Evolutionary conservation across 30 jellyfish, hydroid and myxozoan species (phyloP).

Genomic region (Cassiopea xamachana): DNA sequence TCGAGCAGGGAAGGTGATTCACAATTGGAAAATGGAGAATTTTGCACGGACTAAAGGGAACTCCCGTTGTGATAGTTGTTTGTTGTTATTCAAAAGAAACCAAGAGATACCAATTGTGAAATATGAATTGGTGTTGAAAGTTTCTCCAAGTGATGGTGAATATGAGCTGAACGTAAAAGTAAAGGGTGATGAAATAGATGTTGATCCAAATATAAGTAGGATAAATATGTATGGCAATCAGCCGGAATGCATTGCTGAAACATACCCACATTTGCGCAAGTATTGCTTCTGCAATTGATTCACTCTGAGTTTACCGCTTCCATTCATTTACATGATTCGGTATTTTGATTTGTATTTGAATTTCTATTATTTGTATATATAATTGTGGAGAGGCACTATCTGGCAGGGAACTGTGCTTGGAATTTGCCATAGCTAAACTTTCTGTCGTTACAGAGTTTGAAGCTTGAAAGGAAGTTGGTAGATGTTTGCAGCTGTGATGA

Average conservation of each 20-base stretch:
- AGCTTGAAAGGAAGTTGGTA: no score
- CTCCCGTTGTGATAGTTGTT: constrained; percentile 47
- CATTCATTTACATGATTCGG: no score
- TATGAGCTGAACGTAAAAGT: constrained; percentile 42
- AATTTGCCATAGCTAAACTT: no score
- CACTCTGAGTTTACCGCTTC: no score
- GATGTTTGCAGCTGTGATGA: no score
- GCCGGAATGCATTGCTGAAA: constrained; percentile 77
- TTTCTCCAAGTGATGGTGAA: constrained; percentile 53
- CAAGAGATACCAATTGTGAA: background rate
- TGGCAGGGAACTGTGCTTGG: no score
- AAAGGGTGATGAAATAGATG: background rate
- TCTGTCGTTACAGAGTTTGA: no score
- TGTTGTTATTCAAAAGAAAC: background rate
- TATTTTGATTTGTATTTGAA: no score
- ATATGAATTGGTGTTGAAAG: constrained; percentile 49
- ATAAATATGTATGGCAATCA: constrained; percentile 73
- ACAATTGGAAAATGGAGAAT: constrained; percentile 18
- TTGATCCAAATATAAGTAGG: constrained; percentile 75
- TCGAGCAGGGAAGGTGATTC: constrained; percentile 56
- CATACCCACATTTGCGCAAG: constrained; percentile 69
- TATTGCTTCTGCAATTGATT: constrained; percentile 64
- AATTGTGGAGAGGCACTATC: no score
- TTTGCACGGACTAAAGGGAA: constrained; percentile 32
- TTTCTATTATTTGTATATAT: no score